phyloP scores from a whole-genome alignment of 2,113 vertebrate genomes.

The Oriolus oriolus region DNA sequence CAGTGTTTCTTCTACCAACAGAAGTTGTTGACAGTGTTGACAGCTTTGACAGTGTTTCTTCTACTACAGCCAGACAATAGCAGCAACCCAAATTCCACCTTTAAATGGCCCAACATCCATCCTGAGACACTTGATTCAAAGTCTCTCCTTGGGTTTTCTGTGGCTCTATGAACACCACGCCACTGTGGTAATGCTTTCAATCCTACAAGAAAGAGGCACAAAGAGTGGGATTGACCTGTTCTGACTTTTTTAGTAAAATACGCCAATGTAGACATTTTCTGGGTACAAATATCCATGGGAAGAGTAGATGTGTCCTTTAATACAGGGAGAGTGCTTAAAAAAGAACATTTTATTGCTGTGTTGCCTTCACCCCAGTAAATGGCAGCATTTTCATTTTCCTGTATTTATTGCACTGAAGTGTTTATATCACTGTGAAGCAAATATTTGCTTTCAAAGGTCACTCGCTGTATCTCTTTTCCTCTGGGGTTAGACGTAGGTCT shows the following conservation, averaged over 20 bases:
- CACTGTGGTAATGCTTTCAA: not conserved
- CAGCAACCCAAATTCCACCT: not conserved
- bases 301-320: slow-evolving; percentile 40
- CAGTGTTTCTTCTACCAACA: not conserved
- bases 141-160: not conserved
- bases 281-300: not conserved
- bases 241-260: not conserved
- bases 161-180: not conserved
- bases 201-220: not conserved
- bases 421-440: slow-evolving; percentile 43
- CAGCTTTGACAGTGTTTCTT: not conserved
- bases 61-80: not conserved
- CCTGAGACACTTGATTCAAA: not conserved
- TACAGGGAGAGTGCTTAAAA: slow-evolving; percentile 20
- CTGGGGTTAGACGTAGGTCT: not conserved
- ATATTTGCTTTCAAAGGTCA: slow-evolving; percentile 60
- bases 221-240: not conserved
- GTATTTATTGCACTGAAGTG: slow-evolving; percentile 49
- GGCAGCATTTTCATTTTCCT: slow-evolving; percentile 47
- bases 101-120: not conserved
- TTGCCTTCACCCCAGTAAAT: slow-evolving; percentile 12
- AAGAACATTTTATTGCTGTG: slow-evolving; percentile 23
- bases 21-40: no score
- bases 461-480: not conserved
- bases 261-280: not conserved